Evolutionary conservation across 2,797 vertebrate species (phyloP), one percentile per base, ranked within the genome.

Genomic region (Danio choprae): DNA sequence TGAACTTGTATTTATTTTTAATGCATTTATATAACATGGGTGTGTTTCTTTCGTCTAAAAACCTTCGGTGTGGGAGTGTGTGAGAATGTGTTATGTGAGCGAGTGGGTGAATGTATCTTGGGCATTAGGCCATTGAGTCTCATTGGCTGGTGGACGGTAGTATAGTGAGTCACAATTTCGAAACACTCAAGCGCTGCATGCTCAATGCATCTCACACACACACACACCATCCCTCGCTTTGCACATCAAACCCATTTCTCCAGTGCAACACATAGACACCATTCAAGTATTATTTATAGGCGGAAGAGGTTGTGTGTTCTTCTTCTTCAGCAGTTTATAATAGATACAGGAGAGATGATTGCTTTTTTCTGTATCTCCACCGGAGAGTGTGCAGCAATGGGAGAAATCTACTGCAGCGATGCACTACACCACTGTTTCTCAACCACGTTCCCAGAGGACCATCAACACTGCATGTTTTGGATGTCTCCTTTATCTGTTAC

Each of bases 111-210:
- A 18, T 20, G n/a, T 72, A 63, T 67, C 56, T 63, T 81, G 22
- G 7, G 64, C 36, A 53, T 84, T 70, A 80, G 81, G 41, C 74
- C 22, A 44, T 43, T 74, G 65, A 41, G 9, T 59, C 56, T 50
- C 20, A 60, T 64, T 69, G 67, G 63, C 43, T 56, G 70, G 40
- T 56, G 46, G 38, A 75, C 53, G 46, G 63, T 53, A 74, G 77
- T 74, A 82, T 81, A 82, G 56, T 83, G 72, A 82, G 67, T 82
- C 77, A 82, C 71, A 71, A 20, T 73, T 29, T 50, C 36, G 20
- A 55, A 50, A 16, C 22, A 29, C 13, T 29, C 41, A 38, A 38
- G 36, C 29, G 50, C 43, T 72, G 56, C 13, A 56, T 48, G 11
- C 18, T 64, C 50, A 41, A 41, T 36, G 12, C 58, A 15, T 15